Evolutionary conservation across 2,797 vertebrate species (phyloP).

Genomic region (Eurystomus glaucurus): DNA sequence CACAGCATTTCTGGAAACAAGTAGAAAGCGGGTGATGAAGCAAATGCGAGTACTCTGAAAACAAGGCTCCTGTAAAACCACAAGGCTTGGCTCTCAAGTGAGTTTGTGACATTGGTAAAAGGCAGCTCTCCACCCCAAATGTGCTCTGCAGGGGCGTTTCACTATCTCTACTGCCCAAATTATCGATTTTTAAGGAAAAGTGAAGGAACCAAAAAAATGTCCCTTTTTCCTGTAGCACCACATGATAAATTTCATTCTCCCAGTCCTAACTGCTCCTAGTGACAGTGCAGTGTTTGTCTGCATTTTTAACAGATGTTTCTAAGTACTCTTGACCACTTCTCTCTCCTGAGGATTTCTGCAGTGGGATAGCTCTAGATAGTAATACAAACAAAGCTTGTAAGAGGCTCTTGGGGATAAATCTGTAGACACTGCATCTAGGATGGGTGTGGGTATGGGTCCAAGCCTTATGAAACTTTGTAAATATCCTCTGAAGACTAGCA

Average conservation of each 20-base stretch:
- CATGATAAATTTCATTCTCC: neutral
- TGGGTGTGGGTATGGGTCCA: slow-evolving; percentile 76
- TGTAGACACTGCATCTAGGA: slow-evolving; percentile 63
- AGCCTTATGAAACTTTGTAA: slow-evolving; percentile 76
- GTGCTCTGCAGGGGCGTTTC: neutral
- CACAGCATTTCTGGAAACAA: slow-evolving; percentile 9
- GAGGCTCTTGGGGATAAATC: slow-evolving; percentile 64
- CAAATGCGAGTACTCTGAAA: neutral
- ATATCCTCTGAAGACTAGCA: slow-evolving; percentile 69
- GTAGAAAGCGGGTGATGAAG: neutral
- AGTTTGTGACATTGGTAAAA: neutral
- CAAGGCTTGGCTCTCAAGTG: slow-evolving; percentile 8
- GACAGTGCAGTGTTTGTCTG: slow-evolving; percentile 66
- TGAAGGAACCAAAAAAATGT: neutral
- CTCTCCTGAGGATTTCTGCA: slow-evolving; percentile 72
- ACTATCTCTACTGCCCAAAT: neutral
- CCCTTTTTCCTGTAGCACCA: slow-evolving; percentile 2
- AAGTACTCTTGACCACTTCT: slow-evolving; percentile 70
- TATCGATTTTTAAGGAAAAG: slow-evolving; percentile 13
- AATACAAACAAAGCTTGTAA: slow-evolving; percentile 68
- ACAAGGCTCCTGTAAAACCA: neutral
- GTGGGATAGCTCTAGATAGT: slow-evolving; percentile 72
- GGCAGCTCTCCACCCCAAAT: neutral
- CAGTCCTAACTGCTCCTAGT: slow-evolving; percentile 44
- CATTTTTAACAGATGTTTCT: slow-evolving; percentile 78